phyloP scores from a whole-genome alignment of 2,113 vertebrate genomes.

The Carollia perspicillata region DNA sequence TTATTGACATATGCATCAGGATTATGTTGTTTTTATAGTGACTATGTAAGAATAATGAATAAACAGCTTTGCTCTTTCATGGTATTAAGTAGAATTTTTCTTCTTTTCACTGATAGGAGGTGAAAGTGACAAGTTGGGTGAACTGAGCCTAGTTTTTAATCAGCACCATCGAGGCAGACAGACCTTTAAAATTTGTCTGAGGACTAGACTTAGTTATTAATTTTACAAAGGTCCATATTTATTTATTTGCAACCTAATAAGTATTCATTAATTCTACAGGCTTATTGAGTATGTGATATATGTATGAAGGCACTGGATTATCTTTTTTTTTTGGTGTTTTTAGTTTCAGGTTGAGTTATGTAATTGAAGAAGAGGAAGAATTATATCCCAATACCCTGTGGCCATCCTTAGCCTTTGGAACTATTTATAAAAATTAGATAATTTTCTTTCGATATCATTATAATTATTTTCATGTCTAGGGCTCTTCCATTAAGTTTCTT shows the following conservation, averaged over 20 bases:
- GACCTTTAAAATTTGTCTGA: background rate
- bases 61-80: background rate
- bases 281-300: background rate
- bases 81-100: background rate
- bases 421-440: slow-evolving; percentile 46
- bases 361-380: slow-evolving; percentile 11
- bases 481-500: slow-evolving; percentile 46
- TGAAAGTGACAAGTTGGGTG: slow-evolving; percentile 10
- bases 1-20: background rate
- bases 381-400: background rate
- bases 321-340: slow-evolving; percentile 27
- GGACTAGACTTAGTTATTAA: slow-evolving; percentile 1
- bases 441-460: slow-evolving; percentile 35
- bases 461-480: slow-evolving; percentile 26
- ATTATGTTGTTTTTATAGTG: background rate
- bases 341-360: background rate
- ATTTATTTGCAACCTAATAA: background rate
- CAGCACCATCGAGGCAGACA: background rate
- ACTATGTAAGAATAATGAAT: background rate
- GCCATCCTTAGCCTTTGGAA: background rate
- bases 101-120: background rate
- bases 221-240: slow-evolving; percentile 20
- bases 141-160: background rate
- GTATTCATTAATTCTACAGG: background rate
- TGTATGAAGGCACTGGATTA: background rate